Evolutionary conservation across 2,113 vertebrate species (phyloP).

Genomic region (Bubo bubo): DNA sequence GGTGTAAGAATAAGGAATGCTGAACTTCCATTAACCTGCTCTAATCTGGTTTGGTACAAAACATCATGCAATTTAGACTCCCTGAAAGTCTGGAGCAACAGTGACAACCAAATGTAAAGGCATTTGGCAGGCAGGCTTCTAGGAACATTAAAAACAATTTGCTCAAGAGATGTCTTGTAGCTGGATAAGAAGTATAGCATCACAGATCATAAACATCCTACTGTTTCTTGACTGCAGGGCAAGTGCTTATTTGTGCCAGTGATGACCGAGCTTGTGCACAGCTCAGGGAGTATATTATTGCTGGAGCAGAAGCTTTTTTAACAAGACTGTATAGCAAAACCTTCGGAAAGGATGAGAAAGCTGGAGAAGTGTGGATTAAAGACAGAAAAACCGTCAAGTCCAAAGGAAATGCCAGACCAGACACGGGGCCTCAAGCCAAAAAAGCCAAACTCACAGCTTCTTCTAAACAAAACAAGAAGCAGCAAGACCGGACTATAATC

Average conservation of each 20-base stretch:
- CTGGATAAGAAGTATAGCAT: not conserved
- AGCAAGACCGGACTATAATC: conserved; percentile 80
- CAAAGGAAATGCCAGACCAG: conserved; percentile 35
- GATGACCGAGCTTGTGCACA: conserved; percentile 96
- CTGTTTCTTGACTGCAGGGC: conserved; percentile 76
- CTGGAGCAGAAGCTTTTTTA: conserved; percentile 83
- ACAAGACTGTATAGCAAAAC: conserved; percentile 86
- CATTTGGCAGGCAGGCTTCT: not conserved
- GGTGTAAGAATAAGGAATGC: not conserved
- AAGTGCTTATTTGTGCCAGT: conserved; percentile 92
- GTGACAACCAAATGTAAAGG: not conserved
- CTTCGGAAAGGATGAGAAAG: conserved; percentile 81
- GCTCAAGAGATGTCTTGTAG: not conserved
- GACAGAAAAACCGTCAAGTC: conserved; percentile 61
- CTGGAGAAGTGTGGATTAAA: conserved; percentile 58
- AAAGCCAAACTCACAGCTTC: conserved; percentile 59
- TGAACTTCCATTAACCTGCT: not conserved
- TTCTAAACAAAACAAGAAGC: conserved; percentile 67
- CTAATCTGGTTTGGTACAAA: not conserved
- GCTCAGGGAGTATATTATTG: conserved; percentile 85
- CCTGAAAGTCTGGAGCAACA: not conserved
- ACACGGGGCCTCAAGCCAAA: conserved; percentile 70
- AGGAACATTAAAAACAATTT: not conserved
- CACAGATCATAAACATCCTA: not conserved
- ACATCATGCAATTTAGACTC: not conserved